Evolutionary conservation across 2,888 invertebrate species (phyloP).

Genomic region (Erannis defoliaria): DNA sequence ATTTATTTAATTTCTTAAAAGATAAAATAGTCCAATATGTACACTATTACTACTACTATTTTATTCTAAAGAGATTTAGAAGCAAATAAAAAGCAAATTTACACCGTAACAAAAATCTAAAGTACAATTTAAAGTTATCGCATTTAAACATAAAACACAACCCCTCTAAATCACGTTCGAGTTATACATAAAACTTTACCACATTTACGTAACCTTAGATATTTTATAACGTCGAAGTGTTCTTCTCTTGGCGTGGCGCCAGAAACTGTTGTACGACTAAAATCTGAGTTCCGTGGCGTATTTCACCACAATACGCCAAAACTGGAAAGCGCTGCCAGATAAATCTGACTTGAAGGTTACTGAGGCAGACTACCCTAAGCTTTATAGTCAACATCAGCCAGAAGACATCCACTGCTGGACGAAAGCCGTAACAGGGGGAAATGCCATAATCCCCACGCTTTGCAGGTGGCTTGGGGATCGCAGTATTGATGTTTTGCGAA

Average conservation of each 20-base stretch:
- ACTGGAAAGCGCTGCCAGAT: conserved; percentile 24
- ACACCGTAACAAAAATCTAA: background rate
- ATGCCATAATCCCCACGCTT: too few species aligned
- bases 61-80: background rate
- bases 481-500: too few species aligned
- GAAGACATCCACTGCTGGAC: too few species aligned
- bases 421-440: too few species aligned
- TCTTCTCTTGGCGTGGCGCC: conserved; percentile 20
- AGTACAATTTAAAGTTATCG: background rate
- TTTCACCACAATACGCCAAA: conserved; percentile 30
- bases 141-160: conserved; percentile 9
- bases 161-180: conserved; percentile 3
- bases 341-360: conserved; percentile 15
- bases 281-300: conserved; percentile 21
- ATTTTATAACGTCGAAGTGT: conserved; percentile 23
- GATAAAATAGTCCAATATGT: too few species aligned
- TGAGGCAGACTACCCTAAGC: background rate
- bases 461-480: too few species aligned
- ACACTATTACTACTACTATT: too few species aligned
- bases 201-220: conserved; percentile 24
- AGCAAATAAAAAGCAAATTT: background rate
- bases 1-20: too few species aligned
- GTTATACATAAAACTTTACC: conserved; percentile 17
- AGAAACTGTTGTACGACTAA: conserved; percentile 18
- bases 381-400: too few species aligned